A percentile compares a stretch with the other conserved stretches of the same genome.
Evolutionary conservation across 2,113 vertebrate species (phyloP).

Genomic region (Henicopernis longicauda): DNA sequence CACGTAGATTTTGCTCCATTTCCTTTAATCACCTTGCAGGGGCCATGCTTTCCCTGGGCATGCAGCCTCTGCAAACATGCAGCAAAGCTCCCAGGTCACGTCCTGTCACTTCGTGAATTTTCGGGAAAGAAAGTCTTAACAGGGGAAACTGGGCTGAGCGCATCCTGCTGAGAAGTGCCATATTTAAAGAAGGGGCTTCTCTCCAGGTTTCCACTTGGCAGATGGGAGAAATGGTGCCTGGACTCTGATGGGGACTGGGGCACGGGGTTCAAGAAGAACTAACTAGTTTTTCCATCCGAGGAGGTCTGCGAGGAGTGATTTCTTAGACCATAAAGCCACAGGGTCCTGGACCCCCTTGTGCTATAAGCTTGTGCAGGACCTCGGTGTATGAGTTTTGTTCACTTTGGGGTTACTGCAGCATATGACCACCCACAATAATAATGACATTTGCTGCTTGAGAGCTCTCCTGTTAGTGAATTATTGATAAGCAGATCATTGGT

Average conservation of each 20-base stretch:
- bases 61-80: background rate
- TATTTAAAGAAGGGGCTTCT: background rate
- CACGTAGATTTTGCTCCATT: background rate
- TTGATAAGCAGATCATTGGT: background rate
- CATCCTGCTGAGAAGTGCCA: too few species aligned
- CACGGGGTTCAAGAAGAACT: background rate
- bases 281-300: background rate
- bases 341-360: too few species aligned
- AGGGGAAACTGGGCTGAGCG: background rate
- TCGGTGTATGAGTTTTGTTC: fast-evolving
- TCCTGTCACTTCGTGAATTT: background rate
- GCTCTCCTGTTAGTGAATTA: too few species aligned
- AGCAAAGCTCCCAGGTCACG: background rate
- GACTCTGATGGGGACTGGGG: background rate
- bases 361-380: background rate
- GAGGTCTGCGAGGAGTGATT: too few species aligned
- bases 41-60: background rate
- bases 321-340: too few species aligned
- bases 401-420: background rate
- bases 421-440: too few species aligned
- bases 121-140: background rate
- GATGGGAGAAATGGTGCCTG: background rate
- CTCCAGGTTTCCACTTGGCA: background rate
- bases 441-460: background rate
- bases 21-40: background rate